phyloP scores from a whole-genome alignment of 2,113 vertebrate species.

The Tricholaema leucomelas region DNA sequence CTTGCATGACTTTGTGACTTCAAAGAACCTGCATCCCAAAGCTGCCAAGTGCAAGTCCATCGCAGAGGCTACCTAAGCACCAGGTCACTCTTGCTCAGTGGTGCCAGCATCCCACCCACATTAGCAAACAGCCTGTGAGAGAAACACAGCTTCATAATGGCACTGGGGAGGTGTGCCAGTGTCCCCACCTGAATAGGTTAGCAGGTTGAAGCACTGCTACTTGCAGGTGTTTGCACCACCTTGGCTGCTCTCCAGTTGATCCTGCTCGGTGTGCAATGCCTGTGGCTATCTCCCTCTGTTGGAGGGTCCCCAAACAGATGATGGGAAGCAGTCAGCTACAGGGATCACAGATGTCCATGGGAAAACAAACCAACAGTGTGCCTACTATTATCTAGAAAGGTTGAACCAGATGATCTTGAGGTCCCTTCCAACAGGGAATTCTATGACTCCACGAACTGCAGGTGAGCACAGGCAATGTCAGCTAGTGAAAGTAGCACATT shows the following conservation, averaged over 20 bases:
- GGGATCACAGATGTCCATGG: fast-evolving
- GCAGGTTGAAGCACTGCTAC: neutral
- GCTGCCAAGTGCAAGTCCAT: neutral
- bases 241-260: neutral
- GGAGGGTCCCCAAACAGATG: neutral
- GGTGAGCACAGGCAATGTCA: neutral
- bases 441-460: neutral
- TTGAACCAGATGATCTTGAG: too few relatives aligned
- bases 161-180: neutral
- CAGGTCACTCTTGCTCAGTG: too few relatives aligned
- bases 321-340: neutral
- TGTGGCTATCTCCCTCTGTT: neutral
- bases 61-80: neutral
- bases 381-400: too few relatives aligned
- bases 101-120: neutral
- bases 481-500: fast-evolving
- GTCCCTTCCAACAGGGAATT: too few relatives aligned
- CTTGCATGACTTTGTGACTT: neutral
- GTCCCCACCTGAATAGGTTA: fast-evolving
- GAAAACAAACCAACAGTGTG: neutral
- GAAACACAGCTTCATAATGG: fast-evolving
- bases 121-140: neutral
- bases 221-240: neutral
- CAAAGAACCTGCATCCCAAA: neutral
- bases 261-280: neutral